Evolutionary conservation across 2,797 vertebrate species (phyloP).

Genomic region (Presbytis comata): DNA sequence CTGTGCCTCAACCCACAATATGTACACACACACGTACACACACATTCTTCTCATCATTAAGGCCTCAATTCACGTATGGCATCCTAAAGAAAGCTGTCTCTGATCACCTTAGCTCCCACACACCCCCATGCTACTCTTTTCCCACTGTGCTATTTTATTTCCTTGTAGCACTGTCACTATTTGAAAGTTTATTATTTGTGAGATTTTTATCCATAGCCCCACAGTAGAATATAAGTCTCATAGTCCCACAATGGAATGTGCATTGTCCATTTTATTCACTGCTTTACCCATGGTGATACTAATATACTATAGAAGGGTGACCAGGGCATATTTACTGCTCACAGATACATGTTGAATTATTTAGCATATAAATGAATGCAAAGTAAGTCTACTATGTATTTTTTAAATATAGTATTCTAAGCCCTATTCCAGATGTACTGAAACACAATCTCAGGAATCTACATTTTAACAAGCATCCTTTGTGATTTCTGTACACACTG

Average conservation of each 20-base stretch:
- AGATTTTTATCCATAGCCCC: neutral
- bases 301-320: neutral
- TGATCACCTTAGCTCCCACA: neutral
- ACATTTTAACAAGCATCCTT: neutral
- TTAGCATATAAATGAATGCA: slow-evolving; percentile 21
- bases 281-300: neutral
- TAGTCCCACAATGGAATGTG: neutral
- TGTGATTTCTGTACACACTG: neutral
- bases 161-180: neutral
- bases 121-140: neutral
- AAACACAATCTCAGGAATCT: neutral
- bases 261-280: neutral
- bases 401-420: neutral
- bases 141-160: neutral
- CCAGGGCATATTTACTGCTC: neutral
- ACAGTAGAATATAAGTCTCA: neutral
- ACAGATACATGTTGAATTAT: slow-evolving; percentile 1
- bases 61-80: neutral
- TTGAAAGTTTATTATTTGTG: slow-evolving; percentile 1
- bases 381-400: neutral
- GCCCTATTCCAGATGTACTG: neutral
- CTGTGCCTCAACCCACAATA: neutral
- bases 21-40: neutral
- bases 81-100: neutral
- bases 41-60: neutral